A percentile compares a stretch with the other conserved stretches of the same genome.
Evolutionary conservation across 2,113 vertebrate genomes (phyloP).

Genomic region (Cercopithecus mona): DNA sequence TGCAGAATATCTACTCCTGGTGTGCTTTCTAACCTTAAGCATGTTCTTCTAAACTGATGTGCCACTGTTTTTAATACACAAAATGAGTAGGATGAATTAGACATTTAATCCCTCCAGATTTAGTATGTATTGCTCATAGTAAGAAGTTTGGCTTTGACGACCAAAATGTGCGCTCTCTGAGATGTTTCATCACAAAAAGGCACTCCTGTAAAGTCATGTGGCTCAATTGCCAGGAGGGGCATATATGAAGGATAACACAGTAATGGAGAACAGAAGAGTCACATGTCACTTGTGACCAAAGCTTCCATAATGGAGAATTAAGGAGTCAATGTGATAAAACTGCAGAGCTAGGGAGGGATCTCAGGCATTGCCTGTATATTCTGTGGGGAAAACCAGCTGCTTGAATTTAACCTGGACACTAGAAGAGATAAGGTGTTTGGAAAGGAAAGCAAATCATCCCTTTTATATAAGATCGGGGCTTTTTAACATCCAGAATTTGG

Average conservation of each 20-base stretch:
- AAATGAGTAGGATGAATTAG: neutral
- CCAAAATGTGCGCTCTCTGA: neutral
- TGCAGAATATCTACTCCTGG: neutral
- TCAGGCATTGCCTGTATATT: too few species aligned
- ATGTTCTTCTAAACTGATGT: neutral
- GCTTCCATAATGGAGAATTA: neutral
- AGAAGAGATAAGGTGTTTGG: neutral
- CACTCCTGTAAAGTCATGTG: neutral
- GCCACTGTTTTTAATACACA: neutral
- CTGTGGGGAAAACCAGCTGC: neutral
- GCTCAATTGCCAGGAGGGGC: fast-evolving
- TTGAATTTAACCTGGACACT: neutral
- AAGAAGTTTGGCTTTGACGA: neutral
- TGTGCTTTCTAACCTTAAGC: neutral
- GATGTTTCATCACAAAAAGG: neutral
- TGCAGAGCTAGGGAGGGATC: too few species aligned
- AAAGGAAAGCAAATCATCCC: neutral
- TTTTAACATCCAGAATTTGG: neutral
- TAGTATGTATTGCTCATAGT: neutral
- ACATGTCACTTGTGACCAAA: neutral
- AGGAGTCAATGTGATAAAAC: neutral
- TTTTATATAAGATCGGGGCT: neutral
- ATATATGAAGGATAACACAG: neutral
- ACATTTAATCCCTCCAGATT: neutral
- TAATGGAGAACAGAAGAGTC: neutral